Percentiles rank a stretch among this genome's conserved stretches.
These are phyloP conservation scores for Lepidostoma basale DNA, from an alignment of 1,140 invertebrate genomes.

Conservation along the genomic window DNA sequence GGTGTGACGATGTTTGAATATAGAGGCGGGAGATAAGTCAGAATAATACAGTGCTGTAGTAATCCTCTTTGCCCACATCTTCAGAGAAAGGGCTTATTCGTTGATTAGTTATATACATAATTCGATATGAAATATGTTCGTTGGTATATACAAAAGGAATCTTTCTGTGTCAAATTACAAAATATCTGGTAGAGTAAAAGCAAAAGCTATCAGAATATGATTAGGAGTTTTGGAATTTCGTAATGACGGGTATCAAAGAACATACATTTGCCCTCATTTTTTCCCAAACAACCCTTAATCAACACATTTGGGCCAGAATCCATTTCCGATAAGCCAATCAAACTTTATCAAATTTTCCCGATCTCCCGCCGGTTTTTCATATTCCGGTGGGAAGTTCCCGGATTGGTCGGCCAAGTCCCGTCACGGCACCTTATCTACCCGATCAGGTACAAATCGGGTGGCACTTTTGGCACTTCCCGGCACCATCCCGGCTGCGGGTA, in stretches of 20 bases:
- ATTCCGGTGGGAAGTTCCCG: conserved; percentile 25
- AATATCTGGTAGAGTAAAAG: no score
- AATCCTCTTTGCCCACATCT: no score
- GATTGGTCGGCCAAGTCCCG: conserved; percentile 36
- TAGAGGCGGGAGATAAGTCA: no score
- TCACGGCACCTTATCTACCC: conserved; percentile 33
- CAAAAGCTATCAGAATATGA: no score
- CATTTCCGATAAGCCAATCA: conserved; percentile 37
- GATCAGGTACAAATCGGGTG: conserved; percentile 39
- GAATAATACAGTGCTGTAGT: no score
- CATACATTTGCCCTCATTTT: not conserved
- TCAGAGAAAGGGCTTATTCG: no score
- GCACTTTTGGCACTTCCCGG: conserved; percentile 17
- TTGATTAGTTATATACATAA: no score
- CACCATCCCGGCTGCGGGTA: not conserved
- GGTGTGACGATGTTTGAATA: no score
- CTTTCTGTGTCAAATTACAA: no score
- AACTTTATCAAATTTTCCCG: conserved; percentile 33
- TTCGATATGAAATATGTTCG: no score
- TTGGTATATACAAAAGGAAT: no score
- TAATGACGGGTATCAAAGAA: not conserved
- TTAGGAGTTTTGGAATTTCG: no score
- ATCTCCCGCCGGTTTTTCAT: conserved; percentile 35
- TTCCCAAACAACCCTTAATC: not conserved
- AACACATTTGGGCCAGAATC: conserved; percentile 1